Evolutionary conservation across 2,888 invertebrate genomes (phyloP).

Genomic region (Lymantria dispar): DNA sequence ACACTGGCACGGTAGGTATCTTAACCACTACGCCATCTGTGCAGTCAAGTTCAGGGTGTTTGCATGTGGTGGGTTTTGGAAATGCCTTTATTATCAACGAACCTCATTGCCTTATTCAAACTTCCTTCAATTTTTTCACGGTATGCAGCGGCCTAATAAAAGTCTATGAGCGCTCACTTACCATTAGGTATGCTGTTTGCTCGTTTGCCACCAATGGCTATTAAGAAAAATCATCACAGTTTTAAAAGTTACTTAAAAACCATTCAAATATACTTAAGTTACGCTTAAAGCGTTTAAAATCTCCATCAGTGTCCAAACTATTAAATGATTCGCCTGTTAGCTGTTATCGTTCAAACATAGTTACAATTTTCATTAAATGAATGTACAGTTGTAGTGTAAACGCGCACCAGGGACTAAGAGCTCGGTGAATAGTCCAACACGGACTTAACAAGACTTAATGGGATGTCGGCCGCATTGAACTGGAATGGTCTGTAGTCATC

Average conservation of each 20-base stretch:
- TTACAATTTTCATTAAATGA: background rate
- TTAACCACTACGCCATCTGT: too few relatives aligned
- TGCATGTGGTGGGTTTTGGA: too few relatives aligned
- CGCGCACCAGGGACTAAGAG: background rate
- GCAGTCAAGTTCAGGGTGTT: too few relatives aligned
- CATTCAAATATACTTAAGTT: background rate
- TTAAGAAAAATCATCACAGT: too few relatives aligned
- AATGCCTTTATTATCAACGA: too few relatives aligned
- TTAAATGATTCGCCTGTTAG: background rate
- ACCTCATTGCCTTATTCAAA: too few relatives aligned
- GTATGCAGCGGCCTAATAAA: too few relatives aligned
- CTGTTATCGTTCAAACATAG: background rate
- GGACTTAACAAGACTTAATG: constrained; percentile 4
- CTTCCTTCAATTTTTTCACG: too few relatives aligned
- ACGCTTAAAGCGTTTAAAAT: background rate
- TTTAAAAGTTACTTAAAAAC: background rate
- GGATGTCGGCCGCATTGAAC: background rate
- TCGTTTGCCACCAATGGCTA: too few relatives aligned
- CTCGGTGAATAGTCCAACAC: background rate
- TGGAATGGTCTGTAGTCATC: background rate
- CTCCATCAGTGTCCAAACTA: background rate
- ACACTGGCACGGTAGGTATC: too few relatives aligned
- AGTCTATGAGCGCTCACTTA: too few relatives aligned
- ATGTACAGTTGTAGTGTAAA: background rate
- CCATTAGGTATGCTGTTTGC: too few relatives aligned